Evolutionary conservation across 1,140 invertebrate genomes (phyloP), one percentile per base, ranked within the genome.

Genomic region (Penaeus chinensis): DNA sequence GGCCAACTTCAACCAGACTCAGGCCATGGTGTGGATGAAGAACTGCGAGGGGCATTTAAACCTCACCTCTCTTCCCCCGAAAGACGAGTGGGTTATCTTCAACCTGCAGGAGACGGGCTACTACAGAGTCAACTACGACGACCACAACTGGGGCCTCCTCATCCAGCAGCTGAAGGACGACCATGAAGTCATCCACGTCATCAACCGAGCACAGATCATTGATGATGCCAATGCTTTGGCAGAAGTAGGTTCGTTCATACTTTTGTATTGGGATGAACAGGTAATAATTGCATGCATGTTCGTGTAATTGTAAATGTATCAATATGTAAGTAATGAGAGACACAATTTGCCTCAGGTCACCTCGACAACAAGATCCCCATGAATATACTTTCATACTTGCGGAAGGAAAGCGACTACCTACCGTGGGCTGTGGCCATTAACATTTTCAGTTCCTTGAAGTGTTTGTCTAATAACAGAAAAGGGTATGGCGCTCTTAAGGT

Each of bases 131-230:
- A 93, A 94, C 87, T 95, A 95, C 71, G 94, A 96, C 85, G 90
- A 93, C 65, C 90, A 91, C 2, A 95, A 95, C 90, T 96, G 96
- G 96, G 90, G 93, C 54, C 91, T 93, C 0, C 91, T 96, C 0
- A 94, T 93, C n/a, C 90, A 93, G 11, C 91, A 92, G 77, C 93
- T 94, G 54, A 92, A 95, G 0, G 93, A 93, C 71, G 78, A 91
- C 37, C 91, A 91, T 0, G 79, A 93, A 1, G 91, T 93, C 0
- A 91, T 91, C 42, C 71, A 89, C 66, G 82, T 87, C 37, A 88
- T 71, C n/a, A 91, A 79, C 93, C 89, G 92, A 92, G 90, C 90
- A 37, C 91, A 91, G 84, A 85, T 91, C 47, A 71, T 91, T 27
- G 91, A 91, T 77, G 91, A 91, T 81, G 91, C 93, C 11, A 92